Evolutionary conservation across 2,113 vertebrate species (phyloP).

Genomic region (Ochotona curzoniae): DNA sequence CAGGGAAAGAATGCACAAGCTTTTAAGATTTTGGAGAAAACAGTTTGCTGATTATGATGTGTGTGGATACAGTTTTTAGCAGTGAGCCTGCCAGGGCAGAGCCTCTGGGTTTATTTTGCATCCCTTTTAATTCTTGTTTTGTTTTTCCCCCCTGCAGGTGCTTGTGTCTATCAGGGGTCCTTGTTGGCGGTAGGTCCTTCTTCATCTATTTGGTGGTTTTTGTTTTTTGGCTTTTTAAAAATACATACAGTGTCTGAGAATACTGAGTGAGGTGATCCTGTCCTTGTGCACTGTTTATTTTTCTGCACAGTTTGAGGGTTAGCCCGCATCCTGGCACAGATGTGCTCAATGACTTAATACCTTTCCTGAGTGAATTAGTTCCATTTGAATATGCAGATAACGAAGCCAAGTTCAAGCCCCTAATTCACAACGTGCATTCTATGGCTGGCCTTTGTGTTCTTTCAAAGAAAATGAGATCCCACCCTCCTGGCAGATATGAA

Average conservation of each 20-base stretch:
- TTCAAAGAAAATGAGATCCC: slow-evolving; percentile 69
- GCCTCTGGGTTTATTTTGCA: background rate
- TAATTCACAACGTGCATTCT: slow-evolving; percentile 22
- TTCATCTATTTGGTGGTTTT: slow-evolving; percentile 62
- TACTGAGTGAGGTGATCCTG: slow-evolving; percentile 47
- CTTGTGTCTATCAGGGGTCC: slow-evolving; percentile 90
- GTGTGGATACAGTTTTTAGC: background rate
- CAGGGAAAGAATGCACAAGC: background rate
- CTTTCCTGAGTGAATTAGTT: slow-evolving; percentile 72
- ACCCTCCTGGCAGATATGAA: slow-evolving; percentile 57
- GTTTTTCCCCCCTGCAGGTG: slow-evolving; percentile 87
- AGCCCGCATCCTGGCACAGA: slow-evolving; percentile 21
- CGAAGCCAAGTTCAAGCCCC: slow-evolving; percentile 29
- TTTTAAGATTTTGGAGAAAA: slow-evolving; percentile 47
- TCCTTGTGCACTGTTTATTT: slow-evolving; percentile 65
- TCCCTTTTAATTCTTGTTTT: slow-evolving; percentile 67
- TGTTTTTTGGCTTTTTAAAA: slow-evolving; percentile 20
- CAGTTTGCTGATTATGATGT: background rate
- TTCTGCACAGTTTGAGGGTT: slow-evolving; percentile 55
- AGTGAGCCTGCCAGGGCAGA: background rate
- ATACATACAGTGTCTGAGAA: background rate
- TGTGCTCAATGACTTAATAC: slow-evolving; percentile 60
- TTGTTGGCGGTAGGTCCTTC: slow-evolving; percentile 91
- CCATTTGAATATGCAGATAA: slow-evolving; percentile 50
- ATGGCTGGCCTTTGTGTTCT: slow-evolving; percentile 46